A percentile compares a stretch with the other conserved stretches of the same genome.
Conservation (phyloP, 2,888 invertebrate genomes). For the Cheilosia soror region DNA sequence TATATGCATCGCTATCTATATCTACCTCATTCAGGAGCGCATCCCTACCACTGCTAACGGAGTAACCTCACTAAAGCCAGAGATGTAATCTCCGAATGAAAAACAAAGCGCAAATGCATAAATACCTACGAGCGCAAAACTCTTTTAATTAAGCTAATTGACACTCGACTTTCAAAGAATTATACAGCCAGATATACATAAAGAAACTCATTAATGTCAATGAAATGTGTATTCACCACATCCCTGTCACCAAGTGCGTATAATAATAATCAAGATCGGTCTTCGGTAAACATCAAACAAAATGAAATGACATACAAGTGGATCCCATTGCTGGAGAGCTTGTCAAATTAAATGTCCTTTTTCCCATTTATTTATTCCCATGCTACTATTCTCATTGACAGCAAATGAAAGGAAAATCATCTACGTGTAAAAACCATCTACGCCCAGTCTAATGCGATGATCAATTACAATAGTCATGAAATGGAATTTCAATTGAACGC, state of each 20-base stretch:
- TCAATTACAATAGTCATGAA: conserved; percentile 68
- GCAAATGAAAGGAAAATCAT: conserved; percentile 29
- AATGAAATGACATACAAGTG: conserved; percentile 75
- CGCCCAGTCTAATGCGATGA: conserved; percentile 63
- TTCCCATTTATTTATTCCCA: conserved; percentile 23
- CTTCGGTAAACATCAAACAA: conserved; percentile 75
- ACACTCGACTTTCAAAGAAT: conserved; percentile 44
- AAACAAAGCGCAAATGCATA: conserved; percentile 24
- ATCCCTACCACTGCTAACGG: not conserved
- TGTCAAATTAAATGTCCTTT: conserved; percentile 74
- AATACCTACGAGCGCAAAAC: conserved; percentile 1
- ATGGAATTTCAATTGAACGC: conserved; percentile 50
- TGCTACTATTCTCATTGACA: conserved; percentile 2
- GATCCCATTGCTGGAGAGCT: conserved; percentile 70
- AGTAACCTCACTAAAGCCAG: not conserved
- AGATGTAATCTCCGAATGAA: conserved; percentile 20
- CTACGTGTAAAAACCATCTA: conserved; percentile 21
- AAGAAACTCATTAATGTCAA: conserved; percentile 56
- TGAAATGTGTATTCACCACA: conserved; percentile 54
- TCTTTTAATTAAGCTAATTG: conserved; percentile 74
- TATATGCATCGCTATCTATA: not conserved
- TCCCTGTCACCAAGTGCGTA: conserved; percentile 57
- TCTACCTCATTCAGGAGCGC: not conserved
- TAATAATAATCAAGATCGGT: conserved; percentile 72
- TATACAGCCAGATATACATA: conserved; percentile 22